phyloP scores from a whole-genome alignment of 2,888 invertebrate genomes.

The Digitonthophagus gazella region DNA sequence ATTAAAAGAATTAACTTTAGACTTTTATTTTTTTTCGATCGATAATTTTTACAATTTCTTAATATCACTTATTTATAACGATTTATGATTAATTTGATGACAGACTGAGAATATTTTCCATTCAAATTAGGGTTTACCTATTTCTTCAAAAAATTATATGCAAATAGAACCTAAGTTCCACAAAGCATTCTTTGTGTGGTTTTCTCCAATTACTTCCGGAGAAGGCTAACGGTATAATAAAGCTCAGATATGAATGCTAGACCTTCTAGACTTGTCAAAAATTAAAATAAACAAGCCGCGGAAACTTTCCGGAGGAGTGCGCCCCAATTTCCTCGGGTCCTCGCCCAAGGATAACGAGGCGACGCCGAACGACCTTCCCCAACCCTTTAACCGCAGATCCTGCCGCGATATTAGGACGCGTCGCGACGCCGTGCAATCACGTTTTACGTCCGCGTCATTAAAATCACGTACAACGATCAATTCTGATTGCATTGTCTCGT shows the following conservation, averaged over 20 bases:
- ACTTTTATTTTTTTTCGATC: too few relatives aligned
- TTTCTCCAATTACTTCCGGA: too few relatives aligned
- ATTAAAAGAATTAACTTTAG: too few relatives aligned
- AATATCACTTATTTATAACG: too few relatives aligned
- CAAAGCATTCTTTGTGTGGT: background rate
- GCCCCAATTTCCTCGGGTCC: background rate
- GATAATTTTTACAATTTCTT: too few relatives aligned
- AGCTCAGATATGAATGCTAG: too few relatives aligned
- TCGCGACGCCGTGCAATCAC: constrained; percentile 35
- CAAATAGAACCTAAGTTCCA: background rate
- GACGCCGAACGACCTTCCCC: background rate
- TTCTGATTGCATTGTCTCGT: constrained; percentile 51
- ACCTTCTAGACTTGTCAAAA: too few relatives aligned
- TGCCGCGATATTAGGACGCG: background rate
- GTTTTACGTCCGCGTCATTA: constrained; percentile 49
- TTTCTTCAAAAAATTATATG: background rate
- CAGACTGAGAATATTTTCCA: too few relatives aligned
- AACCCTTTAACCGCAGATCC: background rate
- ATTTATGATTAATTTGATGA: too few relatives aligned
- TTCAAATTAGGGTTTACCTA: too few relatives aligned
- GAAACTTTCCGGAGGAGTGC: too few relatives aligned
- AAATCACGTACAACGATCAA: constrained; percentile 51
- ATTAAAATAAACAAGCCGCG: background rate
- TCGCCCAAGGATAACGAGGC: background rate
- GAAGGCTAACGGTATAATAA: too few relatives aligned